Conservation (phyloP, 2,113 vertebrate genomes). For the Sus scrofa region DNA sequence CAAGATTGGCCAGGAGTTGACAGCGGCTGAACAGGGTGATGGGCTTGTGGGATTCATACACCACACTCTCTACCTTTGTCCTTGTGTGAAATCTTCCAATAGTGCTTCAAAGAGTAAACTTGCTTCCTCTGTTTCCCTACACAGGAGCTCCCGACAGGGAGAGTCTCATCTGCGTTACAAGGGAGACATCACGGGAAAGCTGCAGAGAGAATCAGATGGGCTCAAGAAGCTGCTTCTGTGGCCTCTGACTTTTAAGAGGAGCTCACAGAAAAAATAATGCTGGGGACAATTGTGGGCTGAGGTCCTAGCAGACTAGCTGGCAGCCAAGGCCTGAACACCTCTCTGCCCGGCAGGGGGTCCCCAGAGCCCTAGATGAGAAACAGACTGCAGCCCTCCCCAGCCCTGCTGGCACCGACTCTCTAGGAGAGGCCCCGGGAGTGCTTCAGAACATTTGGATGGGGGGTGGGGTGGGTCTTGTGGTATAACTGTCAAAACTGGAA, state of each 20-base stretch:
- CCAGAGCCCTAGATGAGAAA: neutral
- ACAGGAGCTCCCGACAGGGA: neutral
- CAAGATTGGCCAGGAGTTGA: neutral
- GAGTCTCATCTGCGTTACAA: neutral
- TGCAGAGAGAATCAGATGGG: neutral
- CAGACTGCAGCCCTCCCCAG: neutral
- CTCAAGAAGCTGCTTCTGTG: neutral
- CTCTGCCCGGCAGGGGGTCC: neutral
- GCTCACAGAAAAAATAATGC: neutral
- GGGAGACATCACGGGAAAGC: neutral
- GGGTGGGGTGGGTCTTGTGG: neutral
- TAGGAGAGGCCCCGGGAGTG: neutral
- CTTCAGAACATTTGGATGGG: neutral
- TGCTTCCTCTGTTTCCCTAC: neutral
- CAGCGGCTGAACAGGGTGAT: accelerated
- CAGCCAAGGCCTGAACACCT: neutral
- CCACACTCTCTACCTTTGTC: neutral
- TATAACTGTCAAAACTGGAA: neutral
- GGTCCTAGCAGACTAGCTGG: neutral
- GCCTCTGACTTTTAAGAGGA: neutral
- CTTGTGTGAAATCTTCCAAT: neutral
- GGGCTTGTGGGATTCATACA: accelerated
- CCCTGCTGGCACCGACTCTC: neutral
- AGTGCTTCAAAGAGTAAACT: neutral
- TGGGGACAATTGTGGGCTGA: neutral